Conservation (phyloP, 1,140 invertebrate genomes). For the Sycophaga agraensis region DNA sequence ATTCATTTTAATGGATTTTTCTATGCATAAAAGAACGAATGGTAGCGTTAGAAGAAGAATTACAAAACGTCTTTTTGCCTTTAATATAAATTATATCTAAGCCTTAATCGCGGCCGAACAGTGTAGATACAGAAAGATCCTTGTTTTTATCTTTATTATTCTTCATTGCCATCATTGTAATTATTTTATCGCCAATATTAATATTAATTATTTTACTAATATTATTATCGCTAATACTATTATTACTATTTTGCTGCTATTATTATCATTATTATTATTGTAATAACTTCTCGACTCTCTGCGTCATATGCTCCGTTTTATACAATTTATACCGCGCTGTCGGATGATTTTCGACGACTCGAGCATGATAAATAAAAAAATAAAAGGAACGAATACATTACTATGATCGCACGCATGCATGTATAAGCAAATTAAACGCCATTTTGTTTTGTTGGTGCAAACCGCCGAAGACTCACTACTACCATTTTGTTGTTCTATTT, state of each 20-base stretch:
- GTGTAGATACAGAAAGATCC: slow-evolving; percentile 41
- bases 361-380: background rate
- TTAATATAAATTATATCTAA: slow-evolving; percentile 26
- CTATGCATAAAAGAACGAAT: background rate
- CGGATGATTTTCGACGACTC: background rate
- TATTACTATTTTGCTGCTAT: slow-evolving; percentile 33
- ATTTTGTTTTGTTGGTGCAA: slow-evolving; percentile 27
- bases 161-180: slow-evolving; percentile 29
- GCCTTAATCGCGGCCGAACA: slow-evolving; percentile 20
- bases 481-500: slow-evolving; percentile 28
- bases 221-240: slow-evolving; percentile 32
- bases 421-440: slow-evolving; percentile 10
- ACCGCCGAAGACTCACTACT: slow-evolving; percentile 8
- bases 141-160: slow-evolving; percentile 39
- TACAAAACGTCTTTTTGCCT: slow-evolving; percentile 14
- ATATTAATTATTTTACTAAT: slow-evolving; percentile 31
- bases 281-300: slow-evolving; percentile 17
- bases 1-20: slow-evolving; percentile 4
- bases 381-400: slow-evolving; percentile 7
- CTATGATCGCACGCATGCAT: slow-evolving; percentile 11
- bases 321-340: background rate
- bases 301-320: slow-evolving; percentile 14
- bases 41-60: background rate
- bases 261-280: slow-evolving; percentile 22
- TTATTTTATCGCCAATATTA: slow-evolving; percentile 32